Conservation (phyloP, 2,888 invertebrate genomes). For the Caenorhabditis uteleia region DNA sequence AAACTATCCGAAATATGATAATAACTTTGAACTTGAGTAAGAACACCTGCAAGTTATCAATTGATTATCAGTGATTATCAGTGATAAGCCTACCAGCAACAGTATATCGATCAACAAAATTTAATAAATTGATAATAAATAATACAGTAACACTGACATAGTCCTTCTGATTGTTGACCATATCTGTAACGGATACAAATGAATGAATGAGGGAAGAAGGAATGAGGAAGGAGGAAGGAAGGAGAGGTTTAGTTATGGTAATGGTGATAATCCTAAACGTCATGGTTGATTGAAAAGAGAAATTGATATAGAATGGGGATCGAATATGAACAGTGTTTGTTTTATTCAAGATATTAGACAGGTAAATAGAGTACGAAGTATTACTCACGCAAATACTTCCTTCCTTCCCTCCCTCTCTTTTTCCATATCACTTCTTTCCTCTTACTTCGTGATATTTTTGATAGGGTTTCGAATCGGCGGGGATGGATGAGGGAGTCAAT, state of each 20-base stretch:
- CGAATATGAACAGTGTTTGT: background rate
- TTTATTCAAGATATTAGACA: too few relatives aligned
- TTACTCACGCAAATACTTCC: too few relatives aligned
- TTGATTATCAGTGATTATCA: background rate
- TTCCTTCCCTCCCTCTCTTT: too few relatives aligned
- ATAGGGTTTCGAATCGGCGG: too few relatives aligned
- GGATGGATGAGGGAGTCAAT: too few relatives aligned
- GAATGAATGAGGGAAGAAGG: background rate
- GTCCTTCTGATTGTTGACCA: slow-evolving; percentile 46
- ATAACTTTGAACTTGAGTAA: slow-evolving; percentile 80
- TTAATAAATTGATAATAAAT: slow-evolving; percentile 93
- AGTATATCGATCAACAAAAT: slow-evolving; percentile 98
- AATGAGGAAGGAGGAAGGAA: background rate
- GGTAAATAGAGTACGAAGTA: too few relatives aligned
- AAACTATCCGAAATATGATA: slow-evolving; percentile 81
- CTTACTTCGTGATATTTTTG: too few relatives aligned
- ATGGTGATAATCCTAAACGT: background rate
- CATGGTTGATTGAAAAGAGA: background rate
- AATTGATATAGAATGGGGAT: slow-evolving; percentile 3
- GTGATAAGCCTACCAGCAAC: slow-evolving; percentile 88
- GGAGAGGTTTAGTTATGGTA: slow-evolving; percentile 1
- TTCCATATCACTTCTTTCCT: too few relatives aligned
- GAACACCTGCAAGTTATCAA: slow-evolving; percentile 78
- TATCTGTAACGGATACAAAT: too few relatives aligned
- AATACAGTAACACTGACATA: slow-evolving; percentile 47